Evolutionary conservation across 2,888 invertebrate species (phyloP), one percentile per base, ranked within the genome.

Genomic region (Polymixis lichenea): DNA sequence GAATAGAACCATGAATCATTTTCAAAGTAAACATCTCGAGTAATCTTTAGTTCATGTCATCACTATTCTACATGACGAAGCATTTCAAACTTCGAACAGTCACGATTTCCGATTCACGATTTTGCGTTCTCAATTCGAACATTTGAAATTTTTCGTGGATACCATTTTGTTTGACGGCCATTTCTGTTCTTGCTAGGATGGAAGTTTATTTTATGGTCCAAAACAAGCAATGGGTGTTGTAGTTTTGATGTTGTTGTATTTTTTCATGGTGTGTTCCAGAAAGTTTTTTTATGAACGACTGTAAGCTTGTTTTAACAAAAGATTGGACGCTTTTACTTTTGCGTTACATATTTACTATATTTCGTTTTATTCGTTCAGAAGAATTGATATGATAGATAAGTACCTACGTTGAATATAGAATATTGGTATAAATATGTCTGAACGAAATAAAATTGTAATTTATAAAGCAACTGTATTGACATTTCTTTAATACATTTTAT

Each of bases 1-100:
- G 71, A 61, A 22, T 61, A 49, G 7, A 69, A 60, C 46, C 46
- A 74, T 80, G 74, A 80, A 70, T 86, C 74, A 85, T 80, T 84
- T 84, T 73, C 61, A 81, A 86, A 77, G 72, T 76, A 84, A 85
- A 85, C 75, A 86, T 55, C 56, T 77, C 66, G 58, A 73, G 28
- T 70, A 62, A 46, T 69, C 25, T 69, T 58, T 70, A 68, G 67
- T 80, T 84, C 80, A 64, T 81, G 76, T 76, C 86, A 86, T 81
- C 84, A 86, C 84, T 85, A 71, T 53, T 64, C 67, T 69, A 67
- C 69, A 86, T 86, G 75, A 85, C 76, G 64, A 66, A 77, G 71
- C 73, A 62, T 56, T 75, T 78, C 25, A 28, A 71, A 64, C 17
- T 68, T 78, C 51, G 32, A 73, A 68, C 19, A 72, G 86, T 85